A percentile compares a stretch with the other conserved stretches of the same genome.
Conservation (phyloP, 92 coral and sea anemone species). For the Palythoa caribaeorum region DNA sequence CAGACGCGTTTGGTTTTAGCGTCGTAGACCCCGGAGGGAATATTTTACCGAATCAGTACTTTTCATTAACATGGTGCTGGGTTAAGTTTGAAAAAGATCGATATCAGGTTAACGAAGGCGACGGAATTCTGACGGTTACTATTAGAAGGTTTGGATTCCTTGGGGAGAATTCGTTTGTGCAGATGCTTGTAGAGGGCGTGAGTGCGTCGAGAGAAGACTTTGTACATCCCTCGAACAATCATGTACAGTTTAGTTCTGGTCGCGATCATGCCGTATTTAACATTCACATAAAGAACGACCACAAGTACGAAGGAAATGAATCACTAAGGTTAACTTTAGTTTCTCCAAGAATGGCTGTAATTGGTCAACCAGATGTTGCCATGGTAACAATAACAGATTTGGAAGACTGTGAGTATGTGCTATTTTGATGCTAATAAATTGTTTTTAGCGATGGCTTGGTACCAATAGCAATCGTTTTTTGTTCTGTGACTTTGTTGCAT, state of each 20-base stretch:
- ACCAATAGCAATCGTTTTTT: no score
- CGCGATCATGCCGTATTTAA: slow-evolving; percentile 79
- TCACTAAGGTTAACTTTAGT: slow-evolving; percentile 70
- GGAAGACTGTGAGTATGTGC: slow-evolving; percentile 83
- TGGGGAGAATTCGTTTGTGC: slow-evolving; percentile 86
- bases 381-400: slow-evolving; percentile 80
- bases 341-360: slow-evolving; percentile 84
- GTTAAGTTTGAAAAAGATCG: slow-evolving; percentile 68
- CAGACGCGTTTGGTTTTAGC: slow-evolving; percentile 87
- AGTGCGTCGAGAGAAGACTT: slow-evolving; percentile 86
- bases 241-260: slow-evolving; percentile 97
- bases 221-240: slow-evolving; percentile 70
- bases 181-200: slow-evolving; percentile 65
- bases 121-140: slow-evolving; percentile 66
- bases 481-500: not conserved
- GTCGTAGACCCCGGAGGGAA: slow-evolving; percentile 90
- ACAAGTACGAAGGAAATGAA: slow-evolving; percentile 74
- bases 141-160: slow-evolving; percentile 84
- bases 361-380: slow-evolving; percentile 66
- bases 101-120: slow-evolving; percentile 79
- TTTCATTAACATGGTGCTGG: slow-evolving; percentile 94
- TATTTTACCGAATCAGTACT: slow-evolving; percentile 68
- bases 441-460: not conserved
- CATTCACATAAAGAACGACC: slow-evolving; percentile 82
- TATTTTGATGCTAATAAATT: not conserved